Evolutionary conservation across 2,113 vertebrate species (phyloP).

Genomic region (Albula goreensis): DNA sequence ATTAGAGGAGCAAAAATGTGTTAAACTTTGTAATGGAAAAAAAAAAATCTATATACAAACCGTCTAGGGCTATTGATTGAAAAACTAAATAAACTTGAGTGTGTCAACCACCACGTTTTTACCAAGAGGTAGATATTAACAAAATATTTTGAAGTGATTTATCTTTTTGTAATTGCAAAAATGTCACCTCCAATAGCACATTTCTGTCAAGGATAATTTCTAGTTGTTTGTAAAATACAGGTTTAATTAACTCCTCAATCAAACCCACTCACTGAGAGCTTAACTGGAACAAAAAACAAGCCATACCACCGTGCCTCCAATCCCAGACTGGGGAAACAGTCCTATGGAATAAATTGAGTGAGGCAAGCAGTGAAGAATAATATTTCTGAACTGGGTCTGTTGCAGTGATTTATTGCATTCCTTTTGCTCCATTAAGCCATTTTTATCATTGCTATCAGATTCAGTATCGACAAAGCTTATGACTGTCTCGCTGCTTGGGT

Average conservation of each 20-base stretch:
- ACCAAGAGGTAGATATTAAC: no score
- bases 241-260: not conserved
- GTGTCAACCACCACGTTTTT: no score
- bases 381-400: not conserved
- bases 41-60: no score
- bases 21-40: no score
- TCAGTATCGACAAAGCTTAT: slow-evolving; percentile 13
- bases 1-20: no score
- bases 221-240: not conserved
- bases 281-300: not conserved
- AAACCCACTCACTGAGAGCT: not conserved
- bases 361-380: not conserved
- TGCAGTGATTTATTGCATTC: not conserved
- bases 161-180: no score
- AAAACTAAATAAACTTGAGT: no score
- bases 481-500: slow-evolving; percentile 10
- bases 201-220: not conserved
- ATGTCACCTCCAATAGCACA: not conserved
- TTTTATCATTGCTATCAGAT: slow-evolving; percentile 10
- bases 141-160: no score
- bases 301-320: not conserved
- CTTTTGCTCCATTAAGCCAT: slow-evolving; percentile 10
- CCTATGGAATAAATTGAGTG: not conserved
- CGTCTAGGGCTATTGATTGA: no score
- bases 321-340: not conserved